A percentile compares a stretch with the other conserved stretches of the same genome.
phyloP scores from a whole-genome alignment of 1,140 invertebrate genomes.

The Brachionus plicatilis region DNA sequence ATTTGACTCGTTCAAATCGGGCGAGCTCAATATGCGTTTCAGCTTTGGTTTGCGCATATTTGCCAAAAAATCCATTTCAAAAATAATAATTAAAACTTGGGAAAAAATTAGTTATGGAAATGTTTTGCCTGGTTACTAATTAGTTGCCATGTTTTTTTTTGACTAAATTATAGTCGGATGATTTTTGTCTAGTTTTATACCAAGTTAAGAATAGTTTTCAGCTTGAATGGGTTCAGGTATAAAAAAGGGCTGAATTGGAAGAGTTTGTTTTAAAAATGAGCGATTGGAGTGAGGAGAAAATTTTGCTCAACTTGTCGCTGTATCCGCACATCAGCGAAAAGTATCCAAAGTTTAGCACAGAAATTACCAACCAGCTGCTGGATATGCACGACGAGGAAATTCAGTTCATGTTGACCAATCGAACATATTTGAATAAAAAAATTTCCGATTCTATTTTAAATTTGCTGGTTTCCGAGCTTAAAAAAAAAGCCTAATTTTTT shows the following conservation, averaged over 20 bases:
- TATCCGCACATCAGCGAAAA: background rate
- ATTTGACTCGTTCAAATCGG: background rate
- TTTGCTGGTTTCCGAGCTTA: background rate
- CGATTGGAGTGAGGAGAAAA: background rate
- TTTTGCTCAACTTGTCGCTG: background rate
- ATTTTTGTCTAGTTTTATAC: background rate
- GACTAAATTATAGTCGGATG: background rate
- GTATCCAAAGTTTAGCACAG: background rate
- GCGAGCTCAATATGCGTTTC: background rate
- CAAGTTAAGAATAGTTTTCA: background rate
- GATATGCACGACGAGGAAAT: background rate
- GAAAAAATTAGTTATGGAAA: background rate
- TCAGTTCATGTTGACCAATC: background rate
- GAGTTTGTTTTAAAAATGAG: background rate
- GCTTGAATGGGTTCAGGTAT: background rate
- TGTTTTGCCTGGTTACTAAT: background rate
- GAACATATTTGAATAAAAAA: background rate
- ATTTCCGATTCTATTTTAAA: background rate
- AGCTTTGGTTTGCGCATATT: background rate
- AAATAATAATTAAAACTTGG: background rate
- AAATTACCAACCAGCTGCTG: background rate
- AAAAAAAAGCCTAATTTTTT: background rate
- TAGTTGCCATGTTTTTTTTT: background rate
- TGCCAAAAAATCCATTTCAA: background rate
- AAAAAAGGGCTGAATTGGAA: background rate